Conservation (phyloP, 2,888 invertebrate genomes). For the Formica aserva region DNA sequence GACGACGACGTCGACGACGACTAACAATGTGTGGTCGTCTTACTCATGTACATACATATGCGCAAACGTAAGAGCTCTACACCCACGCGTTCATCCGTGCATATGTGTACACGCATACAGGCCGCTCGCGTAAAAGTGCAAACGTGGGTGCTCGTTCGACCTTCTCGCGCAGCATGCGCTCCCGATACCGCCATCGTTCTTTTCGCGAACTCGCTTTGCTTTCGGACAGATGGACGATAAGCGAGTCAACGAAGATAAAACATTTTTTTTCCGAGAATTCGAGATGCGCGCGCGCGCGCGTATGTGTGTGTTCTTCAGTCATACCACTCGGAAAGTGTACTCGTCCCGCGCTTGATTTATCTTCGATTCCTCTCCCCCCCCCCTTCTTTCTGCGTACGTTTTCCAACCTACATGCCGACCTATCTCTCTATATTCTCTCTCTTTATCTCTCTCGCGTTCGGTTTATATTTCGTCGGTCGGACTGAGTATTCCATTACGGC, state of each 20-base stretch:
- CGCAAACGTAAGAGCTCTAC: slow-evolving; percentile 27
- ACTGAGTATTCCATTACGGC: slow-evolving; percentile 64
- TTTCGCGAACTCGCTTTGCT: slow-evolving; percentile 61
- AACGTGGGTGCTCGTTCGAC: slow-evolving; percentile 22
- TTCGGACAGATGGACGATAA: slow-evolving; percentile 73
- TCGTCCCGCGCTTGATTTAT: slow-evolving; percentile 62
- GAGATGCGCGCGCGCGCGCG: background rate
- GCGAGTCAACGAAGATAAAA: slow-evolving; percentile 66
- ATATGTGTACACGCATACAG: slow-evolving; percentile 38
- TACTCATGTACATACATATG: slow-evolving; percentile 36
- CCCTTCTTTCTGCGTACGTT: slow-evolving; percentile 13
- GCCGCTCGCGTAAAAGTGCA: background rate
- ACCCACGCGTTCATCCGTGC: slow-evolving; percentile 38
- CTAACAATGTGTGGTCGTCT: slow-evolving; percentile 59
- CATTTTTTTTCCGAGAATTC: background rate
- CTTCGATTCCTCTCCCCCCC: slow-evolving; percentile 30
- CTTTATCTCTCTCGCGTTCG: slow-evolving; percentile 30
- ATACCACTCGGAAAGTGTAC: slow-evolving; percentile 27
- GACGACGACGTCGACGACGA: slow-evolving; percentile 48
- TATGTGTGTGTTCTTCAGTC: background rate
- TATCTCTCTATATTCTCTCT: background rate
- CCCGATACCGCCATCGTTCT: slow-evolving; percentile 64
- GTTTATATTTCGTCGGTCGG: slow-evolving; percentile 52
- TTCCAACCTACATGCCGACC: background rate
- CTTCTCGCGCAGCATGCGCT: slow-evolving; percentile 59